Base-by-base conservation (phyloP, 2,888 invertebrate species). In the Galeopsomyia nigrocyanea region DNA sequence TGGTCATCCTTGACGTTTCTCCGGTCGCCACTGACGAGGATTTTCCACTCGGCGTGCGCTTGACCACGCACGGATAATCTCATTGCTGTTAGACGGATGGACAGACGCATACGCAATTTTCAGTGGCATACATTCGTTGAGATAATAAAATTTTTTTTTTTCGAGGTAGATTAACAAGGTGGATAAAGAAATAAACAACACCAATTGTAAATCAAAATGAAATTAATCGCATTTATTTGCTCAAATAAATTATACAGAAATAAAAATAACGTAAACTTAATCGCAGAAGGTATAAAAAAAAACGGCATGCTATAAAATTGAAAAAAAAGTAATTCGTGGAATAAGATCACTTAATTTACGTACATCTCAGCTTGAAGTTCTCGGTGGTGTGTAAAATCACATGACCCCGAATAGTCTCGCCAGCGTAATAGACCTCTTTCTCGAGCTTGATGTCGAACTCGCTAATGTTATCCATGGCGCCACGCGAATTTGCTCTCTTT, bases 11-110 rank as follows among this genome's bases (percentile, higher is more conserved):
- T 92, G 71, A 93, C 91, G 56, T 92, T 92, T 76, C 92, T 86
- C 78, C 92, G 85, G 81, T 94, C 93, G 0, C 93, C 93, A 31
- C 92, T 92, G 58, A 93, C 89, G 76, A 92, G 88, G 51, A 93
- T 91, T 86, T 93, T 93, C 92, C 93, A 92, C 84, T 93, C 93
- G 0, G 91, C 92, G 79, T 93, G 93, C 1, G 92, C 93, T 85
- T 92, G 92, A 1, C 94, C 93, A 58, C 93, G 87, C 68, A 94
- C 86, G 56, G 92, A 89, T n/a, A 93, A 90, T 61, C 92, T 89
- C 75, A 94, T 90, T 62, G 90, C 91, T 91, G 82, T 55, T 2
- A 5, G n/a, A n/a, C n/a, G 26, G 3, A 26, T 26, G 26, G 7
- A 39, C 7, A 10, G 10, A 39, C 39, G 39, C 39, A 31, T 31